phyloP scores from a whole-genome alignment of 1,140 invertebrate species.

The Bombus consobrinus region DNA sequence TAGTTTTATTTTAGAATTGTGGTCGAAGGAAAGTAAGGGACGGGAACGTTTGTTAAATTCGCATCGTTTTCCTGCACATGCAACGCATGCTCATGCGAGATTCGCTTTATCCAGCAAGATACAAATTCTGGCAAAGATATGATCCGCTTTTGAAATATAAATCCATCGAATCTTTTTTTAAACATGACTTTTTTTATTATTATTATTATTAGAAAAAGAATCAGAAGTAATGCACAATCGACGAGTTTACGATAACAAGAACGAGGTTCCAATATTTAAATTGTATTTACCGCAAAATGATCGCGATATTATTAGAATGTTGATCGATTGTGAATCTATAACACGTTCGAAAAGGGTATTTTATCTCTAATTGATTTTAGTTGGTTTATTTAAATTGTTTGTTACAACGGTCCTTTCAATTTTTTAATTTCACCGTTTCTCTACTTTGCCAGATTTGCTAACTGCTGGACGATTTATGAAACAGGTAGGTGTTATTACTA shows the following conservation, averaged over 20 bases:
- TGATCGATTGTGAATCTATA: background rate
- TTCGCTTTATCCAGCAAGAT: background rate
- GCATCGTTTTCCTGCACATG: constrained; percentile 55
- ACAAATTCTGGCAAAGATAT: background rate
- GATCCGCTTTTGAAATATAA: background rate
- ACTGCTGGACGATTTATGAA: background rate
- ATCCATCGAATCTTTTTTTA: background rate
- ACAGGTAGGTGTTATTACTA: background rate
- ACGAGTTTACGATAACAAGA: background rate
- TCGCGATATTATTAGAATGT: background rate
- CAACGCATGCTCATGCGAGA: constrained; percentile 81
- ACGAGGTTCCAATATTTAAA: too few relatives aligned
- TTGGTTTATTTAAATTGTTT: background rate
- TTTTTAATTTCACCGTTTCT: too few relatives aligned
- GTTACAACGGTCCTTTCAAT: background rate
- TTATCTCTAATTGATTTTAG: background rate
- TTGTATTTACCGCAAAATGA: too few relatives aligned
- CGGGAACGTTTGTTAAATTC: constrained; percentile 13
- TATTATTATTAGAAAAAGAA: background rate
- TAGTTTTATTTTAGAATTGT: constrained; percentile 40
- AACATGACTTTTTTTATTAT: too few relatives aligned
- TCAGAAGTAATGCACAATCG: background rate
- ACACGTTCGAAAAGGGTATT: background rate
- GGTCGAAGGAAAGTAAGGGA: background rate
- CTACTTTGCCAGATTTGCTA: background rate